Base-by-base conservation (phyloP, 2,888 invertebrate species). In the Eristalis tenax region DNA sequence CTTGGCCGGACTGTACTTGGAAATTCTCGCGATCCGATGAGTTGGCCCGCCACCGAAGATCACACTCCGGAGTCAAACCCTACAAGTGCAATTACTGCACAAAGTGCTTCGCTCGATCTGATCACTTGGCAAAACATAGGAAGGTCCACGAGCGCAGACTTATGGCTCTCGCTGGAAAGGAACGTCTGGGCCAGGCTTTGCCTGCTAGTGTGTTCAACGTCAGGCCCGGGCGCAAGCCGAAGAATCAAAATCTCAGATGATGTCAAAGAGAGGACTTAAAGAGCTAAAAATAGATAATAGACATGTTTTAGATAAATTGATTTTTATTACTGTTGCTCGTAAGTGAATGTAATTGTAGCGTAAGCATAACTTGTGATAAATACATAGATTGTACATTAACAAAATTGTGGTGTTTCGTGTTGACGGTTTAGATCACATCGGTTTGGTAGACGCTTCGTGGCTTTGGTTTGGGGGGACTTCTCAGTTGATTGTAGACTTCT, bases 21-120 rank as follows among this genome's bases (percentile, higher is more conserved):
- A 95, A 96, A 89, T 99, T 99, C 94, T 98, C 98, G 22, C 94
- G 99, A 79, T 98, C 98, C 0, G 99, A 99, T 92, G 99, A 99
- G 93, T 93, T 99, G 89, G 97, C 98, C 2, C 95, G 99, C 23
- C 99, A 99, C 92, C 95, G 97, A 74, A 95, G 99, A 88, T 98
- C 98, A n/a, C 99, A 99, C 93, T 98, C 98, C 0, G 99, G 99
- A 0, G 95, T 98, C 87, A 98, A 98, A 92, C 99, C 99, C 0
- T 99, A 99, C 93, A 95, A 96, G 81, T 99, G 99, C 93, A 94
- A 95, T 80, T 95, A 97, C 90, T 99, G 99, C 92, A 95, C 96
- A 68, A 98, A 99, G 93, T 95, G 93, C 87, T 99, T 99, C 93
- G 97, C 98, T 0, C 94, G 99, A 32, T 98, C 98, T 35, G 99